Evolutionary conservation across 2,797 vertebrate species (phyloP).

Genomic region (Remorina albescens): DNA sequence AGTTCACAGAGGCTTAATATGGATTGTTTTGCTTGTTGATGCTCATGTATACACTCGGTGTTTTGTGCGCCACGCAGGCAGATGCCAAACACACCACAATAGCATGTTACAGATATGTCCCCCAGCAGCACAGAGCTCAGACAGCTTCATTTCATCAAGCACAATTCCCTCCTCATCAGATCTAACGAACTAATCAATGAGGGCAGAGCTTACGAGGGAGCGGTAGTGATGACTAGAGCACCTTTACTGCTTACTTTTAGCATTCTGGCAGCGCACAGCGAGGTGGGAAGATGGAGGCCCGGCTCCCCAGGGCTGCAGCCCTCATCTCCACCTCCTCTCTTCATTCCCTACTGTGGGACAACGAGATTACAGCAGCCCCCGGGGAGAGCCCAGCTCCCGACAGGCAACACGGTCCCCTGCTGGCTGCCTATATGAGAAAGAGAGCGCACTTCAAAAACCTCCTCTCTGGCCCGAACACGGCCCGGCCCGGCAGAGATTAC

Average conservation of each 20-base stretch:
- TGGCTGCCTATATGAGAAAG: constrained; percentile 42
- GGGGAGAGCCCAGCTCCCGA: constrained; percentile 62
- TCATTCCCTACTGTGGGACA: constrained; percentile 70
- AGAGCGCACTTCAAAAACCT: constrained; percentile 46
- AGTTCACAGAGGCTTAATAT: constrained; percentile 39
- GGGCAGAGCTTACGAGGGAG: constrained; percentile 43
- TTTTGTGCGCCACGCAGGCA: background rate
- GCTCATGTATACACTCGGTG: background rate
- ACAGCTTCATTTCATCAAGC: constrained; percentile 42
- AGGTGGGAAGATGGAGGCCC: constrained; percentile 63
- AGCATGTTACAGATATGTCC: constrained; percentile 22
- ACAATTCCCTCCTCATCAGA: constrained; percentile 38
- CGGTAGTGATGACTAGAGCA: constrained; percentile 65
- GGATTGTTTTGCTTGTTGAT: constrained; percentile 30
- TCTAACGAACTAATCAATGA: constrained; percentile 61
- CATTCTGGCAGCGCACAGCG: constrained; percentile 43
- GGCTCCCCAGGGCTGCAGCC: constrained; percentile 68
- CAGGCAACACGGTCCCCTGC: constrained; percentile 57
- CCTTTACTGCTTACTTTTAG: constrained; percentile 72
- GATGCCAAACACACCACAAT: constrained; percentile 7
- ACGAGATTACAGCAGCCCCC: constrained; percentile 71
- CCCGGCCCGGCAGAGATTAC: constrained; percentile 46
- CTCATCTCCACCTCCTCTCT: constrained; percentile 59
- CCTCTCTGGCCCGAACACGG: constrained; percentile 41
- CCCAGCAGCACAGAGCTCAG: constrained; percentile 5